Conservation (phyloP, 2,113 vertebrate species). For the Crotalus viridis region DNA sequence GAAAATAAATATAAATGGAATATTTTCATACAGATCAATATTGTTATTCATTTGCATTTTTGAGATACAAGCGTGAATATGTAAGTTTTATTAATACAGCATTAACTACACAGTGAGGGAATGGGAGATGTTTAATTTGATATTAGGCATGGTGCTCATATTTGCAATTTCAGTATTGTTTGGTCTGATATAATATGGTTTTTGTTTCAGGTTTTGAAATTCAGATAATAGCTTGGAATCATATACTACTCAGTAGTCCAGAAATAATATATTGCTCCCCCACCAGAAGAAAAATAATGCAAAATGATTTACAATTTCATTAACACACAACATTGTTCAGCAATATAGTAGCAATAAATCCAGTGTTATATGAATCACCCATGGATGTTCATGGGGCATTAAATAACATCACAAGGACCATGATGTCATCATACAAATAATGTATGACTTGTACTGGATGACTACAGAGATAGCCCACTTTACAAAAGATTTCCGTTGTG, state of each 20-base stretch:
- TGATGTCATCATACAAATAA: background rate
- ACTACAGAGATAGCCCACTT: background rate
- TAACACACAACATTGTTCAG: background rate
- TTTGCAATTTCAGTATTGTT: background rate
- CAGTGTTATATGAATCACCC: background rate
- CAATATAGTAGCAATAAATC: background rate
- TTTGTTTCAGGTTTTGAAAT: background rate
- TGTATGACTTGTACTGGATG: background rate
- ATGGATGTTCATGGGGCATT: background rate
- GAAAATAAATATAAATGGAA: conserved; percentile 30
- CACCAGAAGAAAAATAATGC: background rate
- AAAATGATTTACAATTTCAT: background rate
- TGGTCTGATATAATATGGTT: background rate
- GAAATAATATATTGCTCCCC: background rate
- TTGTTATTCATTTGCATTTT: background rate
- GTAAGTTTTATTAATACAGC: background rate
- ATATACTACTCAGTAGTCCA: background rate
- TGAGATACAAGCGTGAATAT: background rate
- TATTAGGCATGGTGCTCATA: background rate
- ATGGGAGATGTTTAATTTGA: background rate
- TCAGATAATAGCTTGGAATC: background rate
- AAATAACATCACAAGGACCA: background rate
- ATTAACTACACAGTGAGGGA: background rate
- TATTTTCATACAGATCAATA: conserved; percentile 7
- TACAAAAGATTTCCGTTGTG: background rate